Evolutionary conservation across 2,113 vertebrate species (phyloP), one percentile per base, ranked within the genome.

Genomic region (Lonchura striata): DNA sequence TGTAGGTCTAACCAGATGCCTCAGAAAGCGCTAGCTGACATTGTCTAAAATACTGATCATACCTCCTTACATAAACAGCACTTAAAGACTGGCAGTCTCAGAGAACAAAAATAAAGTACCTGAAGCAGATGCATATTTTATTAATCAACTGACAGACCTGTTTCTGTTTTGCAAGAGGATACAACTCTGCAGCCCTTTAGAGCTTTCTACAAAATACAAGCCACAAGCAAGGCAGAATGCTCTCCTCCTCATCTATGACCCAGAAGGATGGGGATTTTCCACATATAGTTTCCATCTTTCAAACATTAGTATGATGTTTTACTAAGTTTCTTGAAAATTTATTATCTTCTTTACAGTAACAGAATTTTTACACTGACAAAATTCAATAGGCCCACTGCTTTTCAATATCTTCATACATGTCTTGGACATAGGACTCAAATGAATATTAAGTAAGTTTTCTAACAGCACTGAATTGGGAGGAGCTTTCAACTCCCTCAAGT

Each of bases 391-490:
- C 20, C 20, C 20, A 35, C 24, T 63, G 79, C n/a, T 70, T 39
- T 46, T 61, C 28, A 78, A 30, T 6, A 70, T 25, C 49, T 63
- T 54, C 24, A 41, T n/a, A n/a, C 30, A 70, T 14, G 7, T 53
- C 28, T 63, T 10, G 1, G 41, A 70, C 19, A 30, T 9, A 60
- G 13, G 15, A 70, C 19, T 47, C 39, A 39, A 61, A 69, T 7
- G 10, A 70, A 11, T n/a, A 53, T 19, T 39, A 70, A 71, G 7
- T 33, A 56, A 75, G 27, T 53, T n/a, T 54, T 19, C n/a, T 9
- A n/a, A 44, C 0, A 0, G 60, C 18, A 30, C n/a, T 61, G 11
- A 47, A n/a, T 16, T 54, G 13, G 20, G 6, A 87, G 23, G 23
- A 53, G 28, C 23, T n/a, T 23, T n/a, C 15, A 53, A n/a, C 8